phyloP scores from a whole-genome alignment of 1,140 invertebrate genomes.

The Zaprionus vittiger region DNA sequence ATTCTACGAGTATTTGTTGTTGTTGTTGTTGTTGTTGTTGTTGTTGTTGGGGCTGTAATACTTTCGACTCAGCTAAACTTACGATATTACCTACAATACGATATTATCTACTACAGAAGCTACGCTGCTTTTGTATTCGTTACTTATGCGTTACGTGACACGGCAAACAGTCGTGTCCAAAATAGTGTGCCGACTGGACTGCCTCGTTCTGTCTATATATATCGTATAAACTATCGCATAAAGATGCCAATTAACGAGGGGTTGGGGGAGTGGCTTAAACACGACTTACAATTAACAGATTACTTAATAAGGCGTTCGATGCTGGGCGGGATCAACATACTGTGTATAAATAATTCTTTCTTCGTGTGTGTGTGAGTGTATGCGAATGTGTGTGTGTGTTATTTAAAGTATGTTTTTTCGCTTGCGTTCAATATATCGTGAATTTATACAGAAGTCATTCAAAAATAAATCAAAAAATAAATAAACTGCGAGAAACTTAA shows the following conservation, averaged over 20 bases:
- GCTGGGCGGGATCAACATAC: slow-evolving; percentile 53
- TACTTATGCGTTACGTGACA: slow-evolving; percentile 25
- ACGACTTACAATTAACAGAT: slow-evolving; percentile 27
- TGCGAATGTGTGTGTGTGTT: slow-evolving; percentile 6
- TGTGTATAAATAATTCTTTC: slow-evolving; percentile 33
- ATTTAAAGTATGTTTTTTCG: slow-evolving; percentile 29
- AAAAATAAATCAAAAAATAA: slow-evolving; percentile 41
- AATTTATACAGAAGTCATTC: slow-evolving; percentile 48
- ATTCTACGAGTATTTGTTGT: slow-evolving; percentile 71
- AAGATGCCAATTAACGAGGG: background rate
- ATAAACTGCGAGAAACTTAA: slow-evolving; percentile 34
- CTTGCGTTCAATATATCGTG: slow-evolving; percentile 23
- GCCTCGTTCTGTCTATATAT: background rate
- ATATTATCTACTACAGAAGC: slow-evolving; percentile 11
- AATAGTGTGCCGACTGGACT: background rate
- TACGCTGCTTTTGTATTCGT: slow-evolving; percentile 5
- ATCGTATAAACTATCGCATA: background rate
- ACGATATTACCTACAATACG: slow-evolving; percentile 15
- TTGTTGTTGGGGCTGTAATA: slow-evolving; percentile 63
- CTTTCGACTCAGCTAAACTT: slow-evolving; percentile 64
- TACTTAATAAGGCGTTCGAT: slow-evolving; percentile 36
- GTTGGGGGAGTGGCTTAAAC: slow-evolving; percentile 1
- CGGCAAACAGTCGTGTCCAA: slow-evolving; percentile 24
- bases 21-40: slow-evolving; percentile 49
- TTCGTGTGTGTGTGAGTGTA: slow-evolving; percentile 1